Evolutionary conservation across 1,140 invertebrate species (phyloP).

Genomic region (Caenorhabditis latens): DNA sequence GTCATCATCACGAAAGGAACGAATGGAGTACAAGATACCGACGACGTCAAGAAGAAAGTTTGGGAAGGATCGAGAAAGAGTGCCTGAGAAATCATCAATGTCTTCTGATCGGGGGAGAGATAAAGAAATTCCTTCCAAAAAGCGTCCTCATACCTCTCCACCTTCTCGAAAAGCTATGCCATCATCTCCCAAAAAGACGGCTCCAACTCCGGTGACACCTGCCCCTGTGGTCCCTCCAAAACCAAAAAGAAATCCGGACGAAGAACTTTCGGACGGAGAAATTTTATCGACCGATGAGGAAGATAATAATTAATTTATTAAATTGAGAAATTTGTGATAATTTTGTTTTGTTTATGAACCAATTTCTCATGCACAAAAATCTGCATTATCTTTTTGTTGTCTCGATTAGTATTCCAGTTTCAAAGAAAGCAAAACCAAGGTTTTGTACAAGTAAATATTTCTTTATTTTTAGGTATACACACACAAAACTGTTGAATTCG

Average conservation of each 20-base stretch:
- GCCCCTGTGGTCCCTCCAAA: background rate
- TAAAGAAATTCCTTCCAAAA: background rate
- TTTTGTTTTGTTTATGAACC: no score
- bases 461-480: background rate
- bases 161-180: background rate
- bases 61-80: conserved; percentile 4
- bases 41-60: conserved; percentile 27
- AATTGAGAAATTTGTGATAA: no score
- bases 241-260: conserved; percentile 54
- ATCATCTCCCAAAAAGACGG: background rate
- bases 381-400: no score
- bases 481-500: background rate
- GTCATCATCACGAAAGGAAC: background rate
- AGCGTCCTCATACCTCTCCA: background rate
- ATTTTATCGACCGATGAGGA: conserved; percentile 63
- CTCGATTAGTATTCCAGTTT: no score
- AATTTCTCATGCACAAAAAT: no score
- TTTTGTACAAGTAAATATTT: background rate
- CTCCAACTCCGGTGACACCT: conserved; percentile 25
- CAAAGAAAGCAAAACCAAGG: no score
- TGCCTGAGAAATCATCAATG: background rate
- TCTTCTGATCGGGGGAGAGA: conserved; percentile 31
- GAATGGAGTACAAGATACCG: conserved; percentile 51
- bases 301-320: background rate
- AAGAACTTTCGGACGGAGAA: conserved; percentile 63